Base-by-base conservation (phyloP, 2,113 vertebrate species). In the Callipepla squamata region DNA sequence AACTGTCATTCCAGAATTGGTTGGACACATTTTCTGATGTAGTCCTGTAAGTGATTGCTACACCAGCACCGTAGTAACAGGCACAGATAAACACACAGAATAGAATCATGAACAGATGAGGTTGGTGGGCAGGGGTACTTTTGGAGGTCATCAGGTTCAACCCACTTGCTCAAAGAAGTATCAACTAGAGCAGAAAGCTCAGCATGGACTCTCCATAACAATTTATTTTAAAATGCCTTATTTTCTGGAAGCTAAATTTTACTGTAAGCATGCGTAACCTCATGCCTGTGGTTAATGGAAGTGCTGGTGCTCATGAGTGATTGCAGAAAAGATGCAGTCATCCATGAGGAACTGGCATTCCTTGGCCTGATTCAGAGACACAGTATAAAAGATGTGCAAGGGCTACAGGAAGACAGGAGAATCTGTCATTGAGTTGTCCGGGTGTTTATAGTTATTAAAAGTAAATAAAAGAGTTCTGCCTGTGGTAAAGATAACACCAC, bases 241-340 rank as follows among this genome's bases (percentile, higher is more conserved):
- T 50, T 82, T 94, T 85, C 2, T 2, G 57, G 81, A 87, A 95
- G 68, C 40, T 38, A 66, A 28, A 10, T 67, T 67, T 90, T 96
- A 81, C 80, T 87, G 65, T 92, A 90, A 95, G 80, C n/a, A 19
- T 57, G 55, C 5, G 6, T 89, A 85, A 89, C 18, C 32, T 51
- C 79, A 78, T 80, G 87, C 36, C 45, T 92, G 84, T 72, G 76
- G 76, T 82, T 89, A 92, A 59, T 34, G 28, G 44, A 90, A 90
- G 36, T 82, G 50, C 38, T 91, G 76, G 25, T 70, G 34, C 73
- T 77, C 45, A 63, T 89, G 62, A 61, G 59, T 77, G 50, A 65
- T 3, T 80, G 77, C 30, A 89, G 63, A 93, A 95, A 90, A 91
- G 80, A 72, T 68, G 59, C 82, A 90, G 63, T 94, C 89, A 95